Percentiles rank a stretch among this genome's conserved stretches.
phyloP scores from a whole-genome alignment of 1,140 invertebrate species.

The Neoseiulus cucumeris region DNA sequence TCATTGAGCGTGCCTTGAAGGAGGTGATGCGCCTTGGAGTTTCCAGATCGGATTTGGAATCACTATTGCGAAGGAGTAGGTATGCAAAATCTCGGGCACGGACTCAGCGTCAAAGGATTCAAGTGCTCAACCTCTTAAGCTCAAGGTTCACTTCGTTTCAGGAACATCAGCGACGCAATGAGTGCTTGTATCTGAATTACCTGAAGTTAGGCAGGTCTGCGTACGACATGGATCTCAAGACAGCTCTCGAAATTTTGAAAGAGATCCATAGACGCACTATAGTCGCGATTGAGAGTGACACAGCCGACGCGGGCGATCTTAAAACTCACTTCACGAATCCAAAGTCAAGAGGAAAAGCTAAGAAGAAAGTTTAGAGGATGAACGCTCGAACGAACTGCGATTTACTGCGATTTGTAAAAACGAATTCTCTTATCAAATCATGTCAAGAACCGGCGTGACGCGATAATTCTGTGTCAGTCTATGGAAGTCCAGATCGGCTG shows the following conservation, averaged over 20 bases:
- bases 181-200: not conserved
- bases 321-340: not conserved
- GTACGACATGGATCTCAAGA: not conserved
- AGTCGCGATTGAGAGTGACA: not conserved
- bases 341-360: not conserved
- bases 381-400: not conserved
- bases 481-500: no score
- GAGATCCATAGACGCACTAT: not conserved
- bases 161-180: constrained; percentile 7
- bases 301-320: not conserved
- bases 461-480: not conserved
- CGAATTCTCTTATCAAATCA: not conserved
- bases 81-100: not conserved
- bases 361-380: not conserved
- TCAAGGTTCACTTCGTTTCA: not conserved
- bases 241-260: not conserved
- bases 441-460: not conserved
- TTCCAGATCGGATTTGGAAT: not conserved
- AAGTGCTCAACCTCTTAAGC: no score
- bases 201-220: not conserved
- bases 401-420: not conserved
- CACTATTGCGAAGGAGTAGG: not conserved
- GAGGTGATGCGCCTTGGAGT: no score
- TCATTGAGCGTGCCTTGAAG: no score
- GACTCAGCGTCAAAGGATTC: not conserved